Conservation (phyloP, 2,888 invertebrate species). For the Leptinotarsa haldemani region DNA sequence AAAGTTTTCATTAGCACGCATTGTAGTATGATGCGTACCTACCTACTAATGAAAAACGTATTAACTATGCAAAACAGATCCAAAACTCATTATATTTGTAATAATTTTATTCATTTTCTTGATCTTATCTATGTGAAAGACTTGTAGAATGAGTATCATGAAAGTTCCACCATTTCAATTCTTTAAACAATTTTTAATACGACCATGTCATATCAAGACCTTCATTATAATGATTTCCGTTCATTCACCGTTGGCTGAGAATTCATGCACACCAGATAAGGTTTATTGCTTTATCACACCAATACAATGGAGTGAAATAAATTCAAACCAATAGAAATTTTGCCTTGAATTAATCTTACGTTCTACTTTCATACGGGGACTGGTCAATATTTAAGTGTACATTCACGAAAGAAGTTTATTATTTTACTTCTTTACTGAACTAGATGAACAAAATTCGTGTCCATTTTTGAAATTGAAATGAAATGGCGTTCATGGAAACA, state of each 20-base stretch:
- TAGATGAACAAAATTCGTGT: no score
- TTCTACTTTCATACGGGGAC: conserved; percentile 7
- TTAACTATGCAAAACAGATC: no score
- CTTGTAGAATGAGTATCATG: no score
- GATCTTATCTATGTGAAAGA: no score
- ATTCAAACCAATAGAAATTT: conserved; percentile 22
- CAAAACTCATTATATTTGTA: no score
- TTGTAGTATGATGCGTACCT: no score
- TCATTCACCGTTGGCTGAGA: conserved; percentile 11
- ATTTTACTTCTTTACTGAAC: no score
- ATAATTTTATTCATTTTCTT: no score
- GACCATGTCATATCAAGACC: conserved; percentile 10
- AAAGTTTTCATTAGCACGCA: no score
- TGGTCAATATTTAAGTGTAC: background rate
- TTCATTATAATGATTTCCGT: conserved; percentile 13
- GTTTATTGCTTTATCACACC: conserved; percentile 25
- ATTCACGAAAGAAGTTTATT: background rate
- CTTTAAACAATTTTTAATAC: background rate
- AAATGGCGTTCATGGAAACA: no score
- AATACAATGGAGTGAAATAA: conserved; percentile 22
- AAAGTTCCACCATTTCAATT: conserved; percentile 4
- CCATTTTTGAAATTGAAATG: no score
- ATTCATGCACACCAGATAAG: conserved; percentile 25
- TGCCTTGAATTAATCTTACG: conserved; percentile 22
- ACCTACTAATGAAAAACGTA: no score